phyloP scores from a whole-genome alignment of 2,113 vertebrate species.

The Onychostoma macrolepis region DNA sequence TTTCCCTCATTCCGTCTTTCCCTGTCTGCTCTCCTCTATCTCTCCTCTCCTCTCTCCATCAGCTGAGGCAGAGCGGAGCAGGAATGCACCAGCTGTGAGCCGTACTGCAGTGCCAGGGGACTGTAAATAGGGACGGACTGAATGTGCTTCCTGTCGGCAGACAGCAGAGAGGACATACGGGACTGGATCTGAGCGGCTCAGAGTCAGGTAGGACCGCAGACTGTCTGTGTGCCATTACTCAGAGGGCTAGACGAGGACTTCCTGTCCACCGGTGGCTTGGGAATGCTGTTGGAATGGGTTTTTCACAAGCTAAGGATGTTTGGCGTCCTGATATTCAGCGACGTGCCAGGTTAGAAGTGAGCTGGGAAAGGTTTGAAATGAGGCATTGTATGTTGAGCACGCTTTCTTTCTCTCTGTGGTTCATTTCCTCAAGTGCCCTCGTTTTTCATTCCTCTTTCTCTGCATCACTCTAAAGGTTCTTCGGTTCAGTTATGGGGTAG shows the following conservation, averaged over 20 bases:
- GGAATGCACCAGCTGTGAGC: conserved; percentile 68
- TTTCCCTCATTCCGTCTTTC: background rate
- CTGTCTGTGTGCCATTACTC: conserved; percentile 4
- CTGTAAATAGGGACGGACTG: conserved; percentile 78
- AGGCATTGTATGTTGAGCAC: conserved; percentile 5
- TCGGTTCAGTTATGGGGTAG: background rate
- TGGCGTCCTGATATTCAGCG: background rate
- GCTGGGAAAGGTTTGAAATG: conserved; percentile 17
- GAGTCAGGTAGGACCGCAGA: conserved; percentile 47
- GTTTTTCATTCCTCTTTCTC: background rate
- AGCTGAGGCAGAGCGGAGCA: conserved; percentile 40
- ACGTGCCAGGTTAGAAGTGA: conserved; percentile 21
- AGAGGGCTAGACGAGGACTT: conserved; percentile 14
- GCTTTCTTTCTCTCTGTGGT: background rate
- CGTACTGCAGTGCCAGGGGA: conserved; percentile 69
- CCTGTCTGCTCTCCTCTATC: conserved; percentile 3
- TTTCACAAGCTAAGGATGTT: conserved; percentile 16
- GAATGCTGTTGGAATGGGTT: background rate
- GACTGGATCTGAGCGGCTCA: conserved; percentile 41
- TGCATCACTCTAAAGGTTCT: background rate
- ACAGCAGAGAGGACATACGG: conserved; percentile 54
- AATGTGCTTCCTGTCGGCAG: conserved; percentile 70
- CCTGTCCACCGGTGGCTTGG: background rate
- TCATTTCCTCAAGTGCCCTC: background rate
- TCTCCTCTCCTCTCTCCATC: conserved; percentile 35